Evolutionary conservation across 2,113 vertebrate genomes (phyloP), one percentile per base, ranked within the genome.

Genomic region (Semnornis frantzii): DNA sequence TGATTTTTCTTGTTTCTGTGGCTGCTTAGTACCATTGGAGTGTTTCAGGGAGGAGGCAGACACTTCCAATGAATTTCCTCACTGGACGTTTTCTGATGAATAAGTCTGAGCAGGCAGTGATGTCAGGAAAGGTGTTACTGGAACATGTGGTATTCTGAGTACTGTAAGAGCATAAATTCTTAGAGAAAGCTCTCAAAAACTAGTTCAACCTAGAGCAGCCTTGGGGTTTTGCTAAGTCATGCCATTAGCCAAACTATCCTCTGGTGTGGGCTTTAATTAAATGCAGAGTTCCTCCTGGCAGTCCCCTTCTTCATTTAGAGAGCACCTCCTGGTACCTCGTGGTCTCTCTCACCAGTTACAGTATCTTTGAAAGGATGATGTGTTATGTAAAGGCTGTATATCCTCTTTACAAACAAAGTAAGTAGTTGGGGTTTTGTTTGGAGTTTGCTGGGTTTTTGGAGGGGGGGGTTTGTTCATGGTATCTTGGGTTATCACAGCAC

Each of bases 291-390:
- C 57, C 33, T 81, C 15, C 23, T 3, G 10, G 59, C 7, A 2
- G 1, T 6, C 6, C 12, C 10, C 2, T 1, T 42, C 18, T 17
- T 59, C 13, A 4, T 8, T 76, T 58, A 5, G 17, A 8, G 72
- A 62, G 71, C 20, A 34, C 39, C 18, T 76, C 5, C 2, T n/a
- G 33, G 1, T 64, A 1, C 7, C 4, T 42, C 11, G 8, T 28
- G 8, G 3, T 0, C 2, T 64, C 12, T 0, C 23, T 65, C 15
- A 5, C 18, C 11, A 14, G 2, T 5, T 33, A 15, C 6, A 28
- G 2, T 3, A 6, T n/a, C 11, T 86, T 16, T 30, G 20, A 5
- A 20, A 69, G 44, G 18, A 20, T 1, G 4, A 8, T 0, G 12
- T 34, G 8, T 6, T 33, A 18, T 3, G 1, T 8, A 30, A 37